Evolutionary conservation across 2,888 invertebrate genomes (phyloP).

Genomic region (Germaria angustata): DNA sequence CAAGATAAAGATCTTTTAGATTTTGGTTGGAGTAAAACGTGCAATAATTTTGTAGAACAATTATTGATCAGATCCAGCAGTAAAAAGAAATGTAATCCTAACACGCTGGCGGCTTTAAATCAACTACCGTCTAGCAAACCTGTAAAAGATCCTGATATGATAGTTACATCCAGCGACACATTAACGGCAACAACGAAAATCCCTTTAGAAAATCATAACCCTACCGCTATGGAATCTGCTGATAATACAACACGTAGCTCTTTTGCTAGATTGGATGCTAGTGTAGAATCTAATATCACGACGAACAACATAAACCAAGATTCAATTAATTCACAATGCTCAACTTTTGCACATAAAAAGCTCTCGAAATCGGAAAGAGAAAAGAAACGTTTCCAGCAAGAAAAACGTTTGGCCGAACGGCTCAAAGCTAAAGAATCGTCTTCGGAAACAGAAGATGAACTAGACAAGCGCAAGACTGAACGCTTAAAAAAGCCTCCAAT

Average conservation of each 20-base stretch:
- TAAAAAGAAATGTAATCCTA: slow-evolving; percentile 41
- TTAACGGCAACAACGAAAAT: not conserved
- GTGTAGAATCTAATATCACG: slow-evolving; percentile 61
- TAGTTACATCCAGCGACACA: slow-evolving; percentile 29
- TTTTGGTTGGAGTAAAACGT: slow-evolving; percentile 84
- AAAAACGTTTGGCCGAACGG: slow-evolving; percentile 76
- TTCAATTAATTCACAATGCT: slow-evolving; percentile 53
- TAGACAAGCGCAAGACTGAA: slow-evolving; percentile 73
- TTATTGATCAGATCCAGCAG: slow-evolving; percentile 83
- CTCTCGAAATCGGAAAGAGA: slow-evolving; percentile 77
- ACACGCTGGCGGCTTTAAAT: slow-evolving; percentile 24
- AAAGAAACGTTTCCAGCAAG: slow-evolving; percentile 76
- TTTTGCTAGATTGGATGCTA: slow-evolving; percentile 44
- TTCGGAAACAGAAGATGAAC: slow-evolving; percentile 80
- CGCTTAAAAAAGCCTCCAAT: slow-evolving; percentile 75
- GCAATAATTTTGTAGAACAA: slow-evolving; percentile 90
- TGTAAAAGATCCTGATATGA: slow-evolving; percentile 52
- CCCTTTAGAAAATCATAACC: slow-evolving; percentile 32
- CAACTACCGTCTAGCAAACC: slow-evolving; percentile 38
- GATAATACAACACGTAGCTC: slow-evolving; percentile 62
- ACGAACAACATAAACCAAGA: slow-evolving; percentile 61
- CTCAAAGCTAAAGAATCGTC: slow-evolving; percentile 79
- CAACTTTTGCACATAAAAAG: slow-evolving; percentile 71
- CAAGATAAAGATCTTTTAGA: slow-evolving; percentile 70
- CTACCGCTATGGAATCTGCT: slow-evolving; percentile 61